These are phyloP conservation scores for Chaenocephalus aceratus DNA, from an alignment of 2,113 vertebrate genomes.

Conservation along the genomic window DNA sequence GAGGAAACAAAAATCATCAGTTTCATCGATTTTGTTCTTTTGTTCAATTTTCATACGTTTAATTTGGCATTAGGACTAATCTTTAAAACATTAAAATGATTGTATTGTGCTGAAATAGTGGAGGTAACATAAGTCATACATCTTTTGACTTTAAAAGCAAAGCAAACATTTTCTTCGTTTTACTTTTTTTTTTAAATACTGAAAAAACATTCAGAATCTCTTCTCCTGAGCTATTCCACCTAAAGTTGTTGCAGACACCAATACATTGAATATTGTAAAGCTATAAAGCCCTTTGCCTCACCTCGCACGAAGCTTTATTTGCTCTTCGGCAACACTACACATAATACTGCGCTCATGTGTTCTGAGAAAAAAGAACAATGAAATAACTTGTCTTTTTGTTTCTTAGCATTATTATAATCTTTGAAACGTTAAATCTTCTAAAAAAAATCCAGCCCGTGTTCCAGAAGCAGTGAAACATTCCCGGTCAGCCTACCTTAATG, in stretches of 20 bases:
- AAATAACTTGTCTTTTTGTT: not conserved
- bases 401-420: not conserved
- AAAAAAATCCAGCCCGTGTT: not conserved
- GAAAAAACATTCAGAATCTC: not conserved
- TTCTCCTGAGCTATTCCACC: too few relatives aligned
- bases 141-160: not conserved
- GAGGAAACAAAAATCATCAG: too few relatives aligned
- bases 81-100: not conserved
- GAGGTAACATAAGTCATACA: not conserved
- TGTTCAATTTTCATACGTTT: not conserved
- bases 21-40: not conserved
- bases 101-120: not conserved
- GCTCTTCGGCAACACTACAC: not conserved
- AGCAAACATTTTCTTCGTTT: not conserved
- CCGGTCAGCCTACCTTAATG: constrained; percentile 77
- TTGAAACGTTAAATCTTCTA: not conserved
- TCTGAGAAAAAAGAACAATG: not conserved
- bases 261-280: not conserved
- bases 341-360: not conserved
- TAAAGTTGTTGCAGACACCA: not conserved
- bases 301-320: not conserved
- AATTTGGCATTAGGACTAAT: not conserved
- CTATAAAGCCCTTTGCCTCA: too few relatives aligned
- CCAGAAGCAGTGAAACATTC: not conserved
- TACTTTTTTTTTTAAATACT: too few relatives aligned